phyloP scores from a whole-genome alignment of 2,888 invertebrate species.

The Polydrusus cervinus region DNA sequence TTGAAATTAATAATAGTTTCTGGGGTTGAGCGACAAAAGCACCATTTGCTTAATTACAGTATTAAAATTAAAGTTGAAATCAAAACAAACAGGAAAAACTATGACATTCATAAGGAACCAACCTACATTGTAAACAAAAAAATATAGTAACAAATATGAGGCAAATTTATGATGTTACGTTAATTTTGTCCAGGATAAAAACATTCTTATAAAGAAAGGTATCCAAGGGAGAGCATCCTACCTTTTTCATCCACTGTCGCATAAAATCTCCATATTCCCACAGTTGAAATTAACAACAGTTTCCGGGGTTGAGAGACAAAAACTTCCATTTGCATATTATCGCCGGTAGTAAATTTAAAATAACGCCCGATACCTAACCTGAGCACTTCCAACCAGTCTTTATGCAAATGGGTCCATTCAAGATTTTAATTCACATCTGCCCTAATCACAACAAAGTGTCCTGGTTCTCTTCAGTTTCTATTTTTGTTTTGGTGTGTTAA shows the following conservation, averaged over 20 bases:
- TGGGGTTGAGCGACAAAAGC: too few relatives aligned
- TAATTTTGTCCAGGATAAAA: too few relatives aligned
- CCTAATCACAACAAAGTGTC: slow-evolving; percentile 56
- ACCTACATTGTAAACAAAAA: too few relatives aligned
- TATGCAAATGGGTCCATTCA: slow-evolving; percentile 61
- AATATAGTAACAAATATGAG: too few relatives aligned
- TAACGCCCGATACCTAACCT: slow-evolving; percentile 55
- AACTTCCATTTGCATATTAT: slow-evolving; percentile 61
- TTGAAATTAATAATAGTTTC: too few relatives aligned
- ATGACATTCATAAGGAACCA: too few relatives aligned
- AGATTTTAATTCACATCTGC: slow-evolving; percentile 62
- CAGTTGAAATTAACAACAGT: slow-evolving; percentile 39
- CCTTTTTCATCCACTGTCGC: slow-evolving; percentile 2
- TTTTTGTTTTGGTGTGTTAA: slow-evolving; percentile 25
- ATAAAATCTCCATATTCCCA: slow-evolving; percentile 38
- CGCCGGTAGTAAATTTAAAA: slow-evolving; percentile 62
- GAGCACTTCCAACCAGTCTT: slow-evolving; percentile 46
- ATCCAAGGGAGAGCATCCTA: background rate
- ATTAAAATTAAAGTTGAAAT: too few relatives aligned
- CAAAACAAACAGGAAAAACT: too few relatives aligned
- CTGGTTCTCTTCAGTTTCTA: slow-evolving; percentile 39
- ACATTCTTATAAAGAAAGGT: too few relatives aligned
- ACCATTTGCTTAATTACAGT: too few relatives aligned
- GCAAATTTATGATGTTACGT: too few relatives aligned
- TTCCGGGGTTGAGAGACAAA: slow-evolving; percentile 49